A percentile compares a stretch with the other conserved stretches of the same genome.
Evolutionary conservation across 2,113 vertebrate species (phyloP).

Genomic region (Agelaius tricolor): DNA sequence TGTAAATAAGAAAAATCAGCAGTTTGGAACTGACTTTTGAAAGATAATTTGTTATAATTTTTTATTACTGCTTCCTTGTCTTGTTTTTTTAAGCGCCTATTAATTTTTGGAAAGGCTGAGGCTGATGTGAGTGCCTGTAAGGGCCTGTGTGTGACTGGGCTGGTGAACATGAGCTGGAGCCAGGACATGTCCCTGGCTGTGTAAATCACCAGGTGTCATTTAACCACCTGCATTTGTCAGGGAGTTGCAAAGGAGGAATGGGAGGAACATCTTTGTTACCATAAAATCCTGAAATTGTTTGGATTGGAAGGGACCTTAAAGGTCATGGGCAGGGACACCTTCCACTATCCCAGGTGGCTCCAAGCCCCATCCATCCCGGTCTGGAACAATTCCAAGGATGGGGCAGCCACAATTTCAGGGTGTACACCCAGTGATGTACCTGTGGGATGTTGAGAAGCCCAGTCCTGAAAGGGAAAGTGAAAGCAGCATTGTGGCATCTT

Average conservation of each 20-base stretch:
- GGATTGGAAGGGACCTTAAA: neutral
- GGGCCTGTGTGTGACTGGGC: neutral
- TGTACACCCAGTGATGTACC: accelerated
- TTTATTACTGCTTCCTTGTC: neutral
- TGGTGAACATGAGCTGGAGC: neutral
- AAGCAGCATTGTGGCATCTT: neutral
- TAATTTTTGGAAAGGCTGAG: neutral
- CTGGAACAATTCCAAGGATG: neutral
- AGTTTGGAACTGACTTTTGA: neutral
- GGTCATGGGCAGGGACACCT: neutral
- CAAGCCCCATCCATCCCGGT: accelerated
- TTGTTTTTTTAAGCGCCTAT: neutral
- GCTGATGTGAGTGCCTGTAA: neutral
- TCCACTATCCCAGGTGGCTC: neutral
- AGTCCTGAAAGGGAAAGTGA: neutral
- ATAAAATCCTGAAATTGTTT: neutral
- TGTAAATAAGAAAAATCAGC: neutral
- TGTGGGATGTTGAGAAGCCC: accelerated
- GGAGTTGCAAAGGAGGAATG: neutral
- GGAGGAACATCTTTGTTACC: accelerated
- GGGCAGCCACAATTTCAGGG: neutral
- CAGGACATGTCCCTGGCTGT: neutral
- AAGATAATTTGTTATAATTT: neutral
- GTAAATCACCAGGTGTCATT: neutral
- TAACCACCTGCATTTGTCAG: neutral